Percentiles rank a stretch among this genome's conserved stretches.
phyloP scores from a whole-genome alignment of 2,888 invertebrate species.

The Acleris holmiana region DNA sequence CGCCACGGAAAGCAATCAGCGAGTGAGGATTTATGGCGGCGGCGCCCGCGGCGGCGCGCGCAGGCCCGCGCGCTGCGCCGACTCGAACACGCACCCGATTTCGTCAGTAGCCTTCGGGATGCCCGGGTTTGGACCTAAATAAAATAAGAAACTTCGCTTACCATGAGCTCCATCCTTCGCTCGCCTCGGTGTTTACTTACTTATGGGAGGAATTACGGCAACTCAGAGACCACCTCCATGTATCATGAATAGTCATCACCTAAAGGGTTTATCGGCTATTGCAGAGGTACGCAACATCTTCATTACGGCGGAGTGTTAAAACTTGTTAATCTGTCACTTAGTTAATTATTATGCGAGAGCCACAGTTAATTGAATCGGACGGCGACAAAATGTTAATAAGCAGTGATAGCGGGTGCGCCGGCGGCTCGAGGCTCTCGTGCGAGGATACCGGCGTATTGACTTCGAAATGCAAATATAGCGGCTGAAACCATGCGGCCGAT shows the following conservation, averaged over 20 bases:
- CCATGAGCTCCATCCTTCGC: background rate
- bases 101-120: constrained; percentile 49
- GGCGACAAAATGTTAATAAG: constrained; percentile 82
- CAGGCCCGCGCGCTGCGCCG: constrained; percentile 39
- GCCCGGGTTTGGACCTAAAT: constrained; percentile 23
- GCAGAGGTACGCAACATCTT: constrained; percentile 70
- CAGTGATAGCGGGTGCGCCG: constrained; percentile 59
- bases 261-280: constrained; percentile 51
- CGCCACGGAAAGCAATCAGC: constrained; percentile 68
- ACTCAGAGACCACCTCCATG: constrained; percentile 48
- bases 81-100: constrained; percentile 36
- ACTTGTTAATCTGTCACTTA: constrained; percentile 79
- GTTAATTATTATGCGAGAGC: constrained; percentile 78
- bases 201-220: constrained; percentile 6
- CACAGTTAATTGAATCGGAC: constrained; percentile 76
- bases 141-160: background rate
- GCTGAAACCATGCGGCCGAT: constrained; percentile 64
- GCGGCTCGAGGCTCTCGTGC: constrained; percentile 43
- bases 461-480: constrained; percentile 71
- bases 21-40: constrained; percentile 65
- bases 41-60: constrained; percentile 53
- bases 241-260: constrained; percentile 55
- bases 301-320: constrained; percentile 81
- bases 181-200: background rate
- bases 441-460: constrained; percentile 45